These are phyloP conservation scores for Takifugu bimaculatus DNA, from an alignment of 2,113 vertebrate genomes.

Conservation along the genomic window DNA sequence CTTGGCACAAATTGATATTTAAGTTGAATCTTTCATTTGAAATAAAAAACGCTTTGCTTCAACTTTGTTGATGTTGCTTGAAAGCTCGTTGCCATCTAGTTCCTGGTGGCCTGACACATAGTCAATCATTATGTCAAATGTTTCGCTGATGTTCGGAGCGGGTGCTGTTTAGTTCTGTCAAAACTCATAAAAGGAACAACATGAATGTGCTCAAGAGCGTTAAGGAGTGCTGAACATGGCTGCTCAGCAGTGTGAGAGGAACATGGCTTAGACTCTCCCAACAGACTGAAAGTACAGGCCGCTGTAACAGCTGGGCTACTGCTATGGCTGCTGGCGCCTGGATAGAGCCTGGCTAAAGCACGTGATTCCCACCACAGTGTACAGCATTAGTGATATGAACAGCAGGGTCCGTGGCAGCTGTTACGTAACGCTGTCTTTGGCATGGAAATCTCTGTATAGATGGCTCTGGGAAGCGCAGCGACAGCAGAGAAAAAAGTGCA, in stretches of 20 bases:
- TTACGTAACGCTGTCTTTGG: slow-evolving; percentile 71
- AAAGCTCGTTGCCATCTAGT: not conserved
- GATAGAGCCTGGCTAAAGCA: slow-evolving; percentile 66
- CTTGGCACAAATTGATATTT: no score
- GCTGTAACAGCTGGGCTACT: slow-evolving; percentile 68
- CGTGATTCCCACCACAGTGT: slow-evolving; percentile 61
- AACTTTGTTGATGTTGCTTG: not conserved
- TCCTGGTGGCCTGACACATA: no score
- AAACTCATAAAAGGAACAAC: not conserved
- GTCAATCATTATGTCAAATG: not conserved
- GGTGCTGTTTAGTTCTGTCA: no score
- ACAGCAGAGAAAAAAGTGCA: slow-evolving; percentile 61
- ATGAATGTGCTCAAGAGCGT: not conserved
- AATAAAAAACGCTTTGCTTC: no score
- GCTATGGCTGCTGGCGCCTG: slow-evolving; percentile 59
- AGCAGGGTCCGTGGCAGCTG: slow-evolving; percentile 61
- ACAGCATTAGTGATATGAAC: slow-evolving; percentile 74
- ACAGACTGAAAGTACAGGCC: slow-evolving; percentile 40
- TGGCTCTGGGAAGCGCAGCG: slow-evolving; percentile 47
- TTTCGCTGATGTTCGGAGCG: no score
- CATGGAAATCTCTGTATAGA: slow-evolving; percentile 64
- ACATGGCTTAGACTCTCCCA: slow-evolving; percentile 36
- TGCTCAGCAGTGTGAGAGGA: slow-evolving; percentile 28
- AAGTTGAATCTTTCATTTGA: no score
- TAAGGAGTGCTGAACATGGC: slow-evolving; percentile 27